A percentile compares a stretch with the other conserved stretches of the same genome.
phyloP scores from a whole-genome alignment of 92 coral and sea anemone species.

The Phenganax stokvisi region DNA sequence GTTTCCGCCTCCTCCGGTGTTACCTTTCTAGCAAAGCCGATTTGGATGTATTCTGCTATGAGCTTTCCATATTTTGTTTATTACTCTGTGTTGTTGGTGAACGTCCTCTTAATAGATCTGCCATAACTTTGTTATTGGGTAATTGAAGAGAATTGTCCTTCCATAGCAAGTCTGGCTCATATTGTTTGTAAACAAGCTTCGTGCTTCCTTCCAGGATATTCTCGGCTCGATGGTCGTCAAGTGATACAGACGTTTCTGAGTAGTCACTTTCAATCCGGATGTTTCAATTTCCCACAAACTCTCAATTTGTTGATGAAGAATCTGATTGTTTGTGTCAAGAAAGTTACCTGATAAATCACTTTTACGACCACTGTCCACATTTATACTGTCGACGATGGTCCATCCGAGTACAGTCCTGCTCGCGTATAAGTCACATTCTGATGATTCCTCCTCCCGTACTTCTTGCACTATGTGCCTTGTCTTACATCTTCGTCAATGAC shows the following conservation, averaged over 20 bases:
- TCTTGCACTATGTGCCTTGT: conserved; percentile 21
- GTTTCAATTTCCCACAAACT: conserved; percentile 27
- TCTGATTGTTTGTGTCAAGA: conserved; percentile 26
- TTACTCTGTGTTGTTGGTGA: conserved; percentile 13
- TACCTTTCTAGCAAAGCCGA: neutral
- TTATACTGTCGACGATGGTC: conserved; percentile 27
- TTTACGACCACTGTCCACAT: neutral
- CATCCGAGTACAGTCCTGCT: conserved; percentile 42
- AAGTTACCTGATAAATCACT: conserved; percentile 26
- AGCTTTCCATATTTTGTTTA: conserved; percentile 16
- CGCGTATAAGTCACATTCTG: conserved; percentile 17
- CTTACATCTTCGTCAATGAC: conserved; percentile 45
- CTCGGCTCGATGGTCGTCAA: conserved; percentile 33
- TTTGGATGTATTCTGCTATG: conserved; percentile 34
- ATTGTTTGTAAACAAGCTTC: conserved; percentile 12
- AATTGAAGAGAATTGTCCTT: neutral
- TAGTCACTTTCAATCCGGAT: conserved; percentile 4
- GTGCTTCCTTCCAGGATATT: neutral
- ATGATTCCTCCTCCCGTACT: conserved; percentile 10
- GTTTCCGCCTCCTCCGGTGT: conserved; percentile 11
- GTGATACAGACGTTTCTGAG: neutral
- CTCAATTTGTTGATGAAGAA: conserved; percentile 7
- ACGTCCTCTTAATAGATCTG: conserved; percentile 22
- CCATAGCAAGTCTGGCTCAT: conserved; percentile 40
- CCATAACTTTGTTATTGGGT: conserved; percentile 20